A percentile compares a stretch with the other conserved stretches of the same genome.
Evolutionary conservation across 1,140 invertebrate species (phyloP).

Genomic region (Calephelis virginiensis): DNA sequence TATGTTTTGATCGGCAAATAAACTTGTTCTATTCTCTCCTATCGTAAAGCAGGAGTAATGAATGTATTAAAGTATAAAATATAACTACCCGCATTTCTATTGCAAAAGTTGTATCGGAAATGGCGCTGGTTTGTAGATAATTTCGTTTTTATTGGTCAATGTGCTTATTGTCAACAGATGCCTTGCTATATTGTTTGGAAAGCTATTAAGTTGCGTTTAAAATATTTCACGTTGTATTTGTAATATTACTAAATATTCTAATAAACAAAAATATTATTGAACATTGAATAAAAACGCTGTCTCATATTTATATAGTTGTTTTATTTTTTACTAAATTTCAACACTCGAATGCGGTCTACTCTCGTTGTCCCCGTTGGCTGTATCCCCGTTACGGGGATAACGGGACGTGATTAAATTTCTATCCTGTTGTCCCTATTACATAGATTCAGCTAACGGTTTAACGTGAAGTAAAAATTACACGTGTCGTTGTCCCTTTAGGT

Average conservation of each 20-base stretch:
- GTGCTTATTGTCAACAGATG: constrained; percentile 61
- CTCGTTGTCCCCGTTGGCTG: too few species aligned
- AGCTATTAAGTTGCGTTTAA: constrained; percentile 65
- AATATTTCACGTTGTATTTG: constrained; percentile 75
- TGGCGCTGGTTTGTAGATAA: constrained; percentile 43
- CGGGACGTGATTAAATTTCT: too few species aligned
- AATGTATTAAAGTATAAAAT: background rate
- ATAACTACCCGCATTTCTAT: constrained; percentile 1
- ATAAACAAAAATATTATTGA: constrained; percentile 72
- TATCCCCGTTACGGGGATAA: too few species aligned
- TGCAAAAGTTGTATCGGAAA: background rate
- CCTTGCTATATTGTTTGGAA: constrained; percentile 67
- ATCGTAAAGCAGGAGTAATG: background rate
- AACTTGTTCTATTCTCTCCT: too few species aligned
- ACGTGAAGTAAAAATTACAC: too few species aligned
- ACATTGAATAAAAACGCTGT: constrained; percentile 76
- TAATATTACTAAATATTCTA: constrained; percentile 76
- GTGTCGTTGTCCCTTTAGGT: too few species aligned
- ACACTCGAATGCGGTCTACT: too few species aligned
- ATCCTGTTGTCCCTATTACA: too few species aligned
- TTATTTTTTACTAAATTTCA: constrained; percentile 37
- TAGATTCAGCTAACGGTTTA: too few species aligned
- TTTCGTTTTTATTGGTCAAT: constrained; percentile 57
- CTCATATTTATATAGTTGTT: constrained; percentile 67
- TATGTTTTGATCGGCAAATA: too few species aligned